Base-by-base conservation (phyloP, 2,888 invertebrate species). In the Augochlorella aurata region DNA sequence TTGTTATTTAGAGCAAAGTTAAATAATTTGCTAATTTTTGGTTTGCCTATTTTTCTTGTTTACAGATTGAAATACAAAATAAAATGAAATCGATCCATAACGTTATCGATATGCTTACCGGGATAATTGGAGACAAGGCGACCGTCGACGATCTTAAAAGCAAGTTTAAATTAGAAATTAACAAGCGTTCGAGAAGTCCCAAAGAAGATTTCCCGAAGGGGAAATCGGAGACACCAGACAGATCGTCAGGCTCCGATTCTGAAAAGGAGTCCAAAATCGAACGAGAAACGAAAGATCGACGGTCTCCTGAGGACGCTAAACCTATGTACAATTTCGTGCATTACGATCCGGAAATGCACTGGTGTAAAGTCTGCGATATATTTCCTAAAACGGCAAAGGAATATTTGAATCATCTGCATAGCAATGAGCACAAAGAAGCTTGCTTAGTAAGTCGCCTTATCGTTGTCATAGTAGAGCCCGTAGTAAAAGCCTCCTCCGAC, bases 291-390 rank as follows among this genome's bases (percentile, higher is more conserved):
- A 89, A 89, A 82, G 83, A 88, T 72, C 83, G 87, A 85, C 86
- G 87, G 77, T 87, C 89, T 73, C 82, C 90, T 8, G 90, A 92
- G 74, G 94, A 93, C 73, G 83, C 90, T 8, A 94, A 93, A 83
- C 94, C 94, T 72, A 95, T 95, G 92, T 96, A 95, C 93, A 97
- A 97, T 95, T 97, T 96, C 91, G 96, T 97, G 74, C 97, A 97
- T 94, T 98, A 97, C 92, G 98, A 98, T 94, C 97, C 97, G 0
- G 97, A 97, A 94, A 96, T 97, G 95, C 97, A 98, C 93, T 98
- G 98, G 98, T 98, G 98, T 93, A 95, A 97, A 76, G 95, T 96
- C 70, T 98, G 98, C 94, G 96, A 97, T 93, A 96, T 97, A 89
- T 98, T 98, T 93, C 98, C 98, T 49, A 96, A 97, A 91, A 97